Percentiles rank a stretch among this genome's conserved stretches.
Evolutionary conservation across 1,140 invertebrate species (phyloP).

Genomic region (Drosophila littoralis): DNA sequence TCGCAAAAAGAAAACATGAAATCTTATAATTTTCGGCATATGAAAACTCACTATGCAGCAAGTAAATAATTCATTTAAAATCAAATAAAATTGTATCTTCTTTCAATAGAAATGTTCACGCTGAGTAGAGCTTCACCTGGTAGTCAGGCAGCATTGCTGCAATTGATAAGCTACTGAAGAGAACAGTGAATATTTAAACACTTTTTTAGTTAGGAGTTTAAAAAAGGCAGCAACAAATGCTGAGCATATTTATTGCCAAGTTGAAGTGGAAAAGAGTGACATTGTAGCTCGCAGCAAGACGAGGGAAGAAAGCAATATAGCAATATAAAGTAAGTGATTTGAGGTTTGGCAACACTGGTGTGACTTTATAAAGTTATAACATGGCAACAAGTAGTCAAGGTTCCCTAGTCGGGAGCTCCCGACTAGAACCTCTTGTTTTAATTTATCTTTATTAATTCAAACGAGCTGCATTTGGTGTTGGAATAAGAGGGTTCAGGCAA

Average conservation of each 20-base stretch:
- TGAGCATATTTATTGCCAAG: neutral
- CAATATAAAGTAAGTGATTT: neutral
- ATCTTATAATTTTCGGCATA: constrained; percentile 14
- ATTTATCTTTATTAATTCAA: no score
- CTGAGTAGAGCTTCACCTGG: constrained; percentile 33
- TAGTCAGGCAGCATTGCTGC: constrained; percentile 11
- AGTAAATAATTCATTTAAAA: constrained; percentile 65
- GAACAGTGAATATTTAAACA: constrained; percentile 4
- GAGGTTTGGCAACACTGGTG: no score
- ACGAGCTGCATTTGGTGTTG: no score
- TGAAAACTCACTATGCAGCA: constrained; percentile 37
- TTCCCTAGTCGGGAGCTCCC: no score
- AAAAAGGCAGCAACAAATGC: no score
- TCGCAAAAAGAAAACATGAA: constrained; percentile 35
- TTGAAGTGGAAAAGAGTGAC: constrained; percentile 4
- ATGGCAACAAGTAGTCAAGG: no score
- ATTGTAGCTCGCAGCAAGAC: neutral
- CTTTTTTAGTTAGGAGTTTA: no score
- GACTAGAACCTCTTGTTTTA: no score
- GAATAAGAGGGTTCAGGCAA: no score
- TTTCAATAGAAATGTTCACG: constrained; percentile 52
- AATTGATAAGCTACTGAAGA: constrained; percentile 27
- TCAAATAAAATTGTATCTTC: constrained; percentile 63
- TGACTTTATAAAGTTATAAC: no score
- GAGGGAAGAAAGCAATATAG: no score